Base-by-base conservation (phyloP, 2,888 invertebrate genomes). In the Dermolepida albohirtum region DNA sequence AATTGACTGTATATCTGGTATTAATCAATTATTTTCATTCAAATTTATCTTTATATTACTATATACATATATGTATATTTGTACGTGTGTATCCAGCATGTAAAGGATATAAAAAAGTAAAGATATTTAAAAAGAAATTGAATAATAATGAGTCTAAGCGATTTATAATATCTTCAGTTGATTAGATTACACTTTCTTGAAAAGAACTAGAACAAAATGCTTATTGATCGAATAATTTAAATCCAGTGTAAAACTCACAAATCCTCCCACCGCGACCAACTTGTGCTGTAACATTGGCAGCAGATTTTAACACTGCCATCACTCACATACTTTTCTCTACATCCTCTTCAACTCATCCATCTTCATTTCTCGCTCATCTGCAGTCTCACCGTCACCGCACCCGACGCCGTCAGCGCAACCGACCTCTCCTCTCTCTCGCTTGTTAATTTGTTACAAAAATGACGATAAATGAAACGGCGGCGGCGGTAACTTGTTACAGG, bases 341-440 rank as follows among this genome's bases (percentile, higher is more conserved):
- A 54, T 54, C 39, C 57, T 57, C 73, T 72, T 73, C 73, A 70
- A 69, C 74, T 75, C 76, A 78, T 78, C 75, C 76, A 75, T 77
- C 77, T 76, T 78, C 77, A 76, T 76, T 76, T 74, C 76, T 75
- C 75, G 76, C 73, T 75, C 77, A 74, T 76, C 76, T 74, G 72
- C 73, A 71, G 70, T 72, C 75, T 74, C 73, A 22, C 22, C 44
- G 22, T 16, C 44, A 57, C 57, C 43, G 22, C 43, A 22, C 22
- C 57, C 43, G 2, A 54, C n/a, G 54, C 54, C 54, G 54, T 39
- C 54, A 54, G 14, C 39, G 22, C 39, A 54, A 54, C 22, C 54
- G 43, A 17, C 43, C 57, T 57, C 57, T 44, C 22, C 44, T 59
- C 66, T 69, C 69, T 59, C 66, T 69, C 69, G 73, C 73, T 74